These are phyloP conservation scores for Mesopsocus fuscifrons DNA, from an alignment of 2,888 invertebrate genomes.

Conservation along the genomic window DNA sequence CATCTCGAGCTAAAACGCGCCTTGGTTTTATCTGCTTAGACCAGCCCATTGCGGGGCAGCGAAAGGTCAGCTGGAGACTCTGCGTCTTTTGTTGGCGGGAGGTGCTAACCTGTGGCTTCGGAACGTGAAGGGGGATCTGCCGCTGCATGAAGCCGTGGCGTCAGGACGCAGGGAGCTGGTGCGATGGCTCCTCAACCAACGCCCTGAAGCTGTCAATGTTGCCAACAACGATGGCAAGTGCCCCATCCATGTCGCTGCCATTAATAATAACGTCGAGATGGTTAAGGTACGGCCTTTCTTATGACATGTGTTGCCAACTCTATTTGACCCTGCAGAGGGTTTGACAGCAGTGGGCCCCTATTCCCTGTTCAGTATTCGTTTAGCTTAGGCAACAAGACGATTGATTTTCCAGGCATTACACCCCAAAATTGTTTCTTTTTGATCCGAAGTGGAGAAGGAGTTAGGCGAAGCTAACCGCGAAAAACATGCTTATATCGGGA, in stretches of 20 bases:
- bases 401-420: too few species aligned
- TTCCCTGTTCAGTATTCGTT: too few species aligned
- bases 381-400: too few species aligned
- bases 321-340: background rate
- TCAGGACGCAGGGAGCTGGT: constrained; percentile 79
- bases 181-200: constrained; percentile 67
- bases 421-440: too few species aligned
- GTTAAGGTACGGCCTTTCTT: constrained; percentile 40
- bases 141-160: constrained; percentile 88
- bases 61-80: constrained; percentile 81
- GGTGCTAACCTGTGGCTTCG: constrained; percentile 82
- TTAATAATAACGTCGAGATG: constrained; percentile 84
- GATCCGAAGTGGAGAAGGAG: too few species aligned
- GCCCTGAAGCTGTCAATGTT: constrained; percentile 67
- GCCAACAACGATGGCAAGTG: constrained; percentile 87
- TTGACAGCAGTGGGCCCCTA: background rate
- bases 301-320: background rate
- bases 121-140: constrained; percentile 85
- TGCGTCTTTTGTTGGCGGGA: constrained; percentile 51
- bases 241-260: constrained; percentile 82
- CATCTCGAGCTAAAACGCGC: too few species aligned
- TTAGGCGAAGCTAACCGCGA: too few species aligned
- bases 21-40: too few species aligned
- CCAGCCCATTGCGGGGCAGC: constrained; percentile 91
- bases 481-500: too few species aligned